Evolutionary conservation across 2,888 invertebrate genomes (phyloP), one percentile per base, ranked within the genome.

Genomic region (Eilema sororculum): DNA sequence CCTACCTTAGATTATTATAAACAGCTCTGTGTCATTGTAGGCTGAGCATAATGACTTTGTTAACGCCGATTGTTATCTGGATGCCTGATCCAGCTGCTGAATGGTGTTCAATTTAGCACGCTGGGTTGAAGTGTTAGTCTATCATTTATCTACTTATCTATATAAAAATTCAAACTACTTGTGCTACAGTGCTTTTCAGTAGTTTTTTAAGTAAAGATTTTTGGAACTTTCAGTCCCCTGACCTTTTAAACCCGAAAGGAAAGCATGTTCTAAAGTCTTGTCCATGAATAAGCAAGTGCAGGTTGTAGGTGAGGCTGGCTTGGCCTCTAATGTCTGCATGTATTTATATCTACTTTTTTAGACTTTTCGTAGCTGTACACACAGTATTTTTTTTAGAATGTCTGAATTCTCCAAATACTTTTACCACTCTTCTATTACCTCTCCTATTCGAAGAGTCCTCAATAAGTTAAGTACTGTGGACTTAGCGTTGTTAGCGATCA

Each of bases 11-110:
- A 87, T 87, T 91, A 90, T 88, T 84, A 86, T 87, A 84, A 84
- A 87, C 81, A 74, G 77, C 66, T 71, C 74, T 69, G 77, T 80
- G 81, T 79, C 76, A 79, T 77, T 75, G 79, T 77, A 78, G 74
- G 74, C 71, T 71, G 74, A 74, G 65, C 77, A 73, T 84, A 87
- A 87, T 86, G 85, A 87, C 85, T 86, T 87, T 83, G 87, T 87
- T 87, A 83, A 81, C 88, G 81, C 88, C 83, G 86, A 87, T 87
- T 85, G 82, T 71, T 81, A 87, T 87, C 85, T 78, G 80, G 80
- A 80, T 76, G 78, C 84, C 79, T 85, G 85, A 85, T 85, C 84
- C 83, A 77, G 75, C 75, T 77, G 75, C 77, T 75, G 78, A 82
- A 81, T 78, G 73, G 75, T 77, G 78, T 81, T 80, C 67, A 81